Conservation (phyloP, 2,888 invertebrate species). For the Sphinx pinastri region DNA sequence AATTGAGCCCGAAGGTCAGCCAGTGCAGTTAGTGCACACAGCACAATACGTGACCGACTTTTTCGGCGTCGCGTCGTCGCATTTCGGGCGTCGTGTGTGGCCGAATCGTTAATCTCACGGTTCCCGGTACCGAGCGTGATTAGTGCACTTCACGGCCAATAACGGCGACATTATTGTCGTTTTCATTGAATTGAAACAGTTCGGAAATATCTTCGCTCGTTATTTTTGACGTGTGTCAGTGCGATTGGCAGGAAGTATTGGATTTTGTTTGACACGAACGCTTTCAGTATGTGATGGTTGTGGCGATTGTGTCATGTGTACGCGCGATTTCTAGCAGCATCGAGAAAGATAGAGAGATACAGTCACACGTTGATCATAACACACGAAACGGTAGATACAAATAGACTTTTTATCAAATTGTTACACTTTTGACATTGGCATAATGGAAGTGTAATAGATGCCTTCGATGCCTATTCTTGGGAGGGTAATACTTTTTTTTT, state of each 20-base stretch:
- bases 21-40: background rate
- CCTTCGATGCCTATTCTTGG: too few relatives aligned
- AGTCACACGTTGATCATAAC: background rate
- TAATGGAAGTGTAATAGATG: too few relatives aligned
- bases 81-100: slow-evolving; percentile 29
- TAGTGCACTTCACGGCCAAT: slow-evolving; percentile 23
- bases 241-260: background rate
- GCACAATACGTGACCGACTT: slow-evolving; percentile 8
- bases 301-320: background rate
- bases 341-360: background rate
- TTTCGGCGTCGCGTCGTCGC: background rate
- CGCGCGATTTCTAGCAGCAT: background rate
- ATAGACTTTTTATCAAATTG: background rate
- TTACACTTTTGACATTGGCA: background rate
- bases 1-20: background rate
- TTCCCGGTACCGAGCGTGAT: slow-evolving; percentile 28
- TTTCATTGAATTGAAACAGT: slow-evolving; percentile 2
- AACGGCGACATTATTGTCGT: slow-evolving; percentile 10
- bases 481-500: too few relatives aligned
- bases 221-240: slow-evolving; percentile 23
- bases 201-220: slow-evolving; percentile 12
- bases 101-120: slow-evolving; percentile 27
- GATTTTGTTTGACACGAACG: background rate
- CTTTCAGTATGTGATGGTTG: background rate
- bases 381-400: too few relatives aligned